Evolutionary conservation across 2,113 vertebrate genomes (phyloP), one percentile per base, ranked within the genome.

Genomic region (Mormyrus iriodes): DNA sequence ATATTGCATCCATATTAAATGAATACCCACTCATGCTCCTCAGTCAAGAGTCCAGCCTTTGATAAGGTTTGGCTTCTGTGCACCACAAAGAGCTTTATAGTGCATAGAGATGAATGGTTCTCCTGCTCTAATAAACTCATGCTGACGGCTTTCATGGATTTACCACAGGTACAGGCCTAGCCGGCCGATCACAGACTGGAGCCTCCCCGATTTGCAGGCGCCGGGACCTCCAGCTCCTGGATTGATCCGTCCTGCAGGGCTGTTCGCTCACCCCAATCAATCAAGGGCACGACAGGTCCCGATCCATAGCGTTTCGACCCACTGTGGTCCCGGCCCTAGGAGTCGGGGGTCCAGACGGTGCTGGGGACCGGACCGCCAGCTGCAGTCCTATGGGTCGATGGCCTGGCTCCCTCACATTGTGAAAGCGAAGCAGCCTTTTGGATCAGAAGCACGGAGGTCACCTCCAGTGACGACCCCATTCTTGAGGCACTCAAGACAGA

Each of bases 271-370:
- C 69, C 69, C 89, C 84, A 51, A 76, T 88, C 89, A 89, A 86
- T 89, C 89, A 69, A 46, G 55, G 9, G n/a, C 58, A 85, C 46
- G 65, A 42, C 10, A 48, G 89, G 85, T 73, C 61, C 84, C 52
- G 61, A 89, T 89, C 88, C 88, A 89, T 89, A 89, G 76, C 51
- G 88, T 89, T 79, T 89, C 51, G 31, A 19, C 55, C 84, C 44
- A n/a, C 48, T 53, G 21, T 53, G 69, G 46, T 44, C 46, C 31
- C 15, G 61, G 69, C 58, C 61, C 39, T 15, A 1, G 86, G 52
- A 48, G 86, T 58, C 52, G 19, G 86, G 21, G 86, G 69, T 76
- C 69, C 69, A 76, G 69, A 76, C 69, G 15, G 35, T 76, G 69
- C 69, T 35, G 69, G 69, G 69, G 69, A 76, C 35, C 44, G 83